Evolutionary conservation across 2,797 vertebrate genomes (phyloP).

Genomic region (Echeneis naucrates): DNA sequence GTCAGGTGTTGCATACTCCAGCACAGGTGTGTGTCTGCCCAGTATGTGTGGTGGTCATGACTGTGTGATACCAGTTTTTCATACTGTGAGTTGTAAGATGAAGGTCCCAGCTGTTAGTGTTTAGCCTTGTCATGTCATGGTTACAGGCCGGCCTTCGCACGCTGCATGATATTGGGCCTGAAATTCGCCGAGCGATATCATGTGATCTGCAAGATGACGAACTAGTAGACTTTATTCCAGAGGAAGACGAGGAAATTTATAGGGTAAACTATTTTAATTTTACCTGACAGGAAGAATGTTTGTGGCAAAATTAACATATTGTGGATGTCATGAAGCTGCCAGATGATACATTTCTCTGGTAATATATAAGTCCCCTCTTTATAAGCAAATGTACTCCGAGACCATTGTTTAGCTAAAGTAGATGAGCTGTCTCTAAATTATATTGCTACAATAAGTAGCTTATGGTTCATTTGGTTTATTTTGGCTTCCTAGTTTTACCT

Average conservation of each 20-base stretch:
- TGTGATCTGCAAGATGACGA: constrained; percentile 99
- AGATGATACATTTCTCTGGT: constrained; percentile 24
- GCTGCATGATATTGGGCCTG: constrained; percentile 99
- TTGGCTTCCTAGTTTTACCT: constrained; percentile 57
- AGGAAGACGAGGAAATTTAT: constrained; percentile 98
- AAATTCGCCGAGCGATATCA: constrained; percentile 99
- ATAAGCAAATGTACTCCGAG: constrained; percentile 29
- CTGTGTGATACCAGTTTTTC: constrained; percentile 59
- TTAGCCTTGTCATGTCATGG: constrained; percentile 85
- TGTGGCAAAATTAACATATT: constrained; percentile 43
- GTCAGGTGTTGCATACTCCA: constrained; percentile 68
- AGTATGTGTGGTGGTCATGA: constrained; percentile 68
- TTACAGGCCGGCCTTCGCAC: constrained; percentile 99
- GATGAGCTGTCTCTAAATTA: constrained; percentile 22
- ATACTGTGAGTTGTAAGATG: constrained; percentile 67
- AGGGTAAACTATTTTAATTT: constrained; percentile 91
- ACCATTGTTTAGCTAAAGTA: constrained; percentile 41
- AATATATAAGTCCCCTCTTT: constrained; percentile 19
- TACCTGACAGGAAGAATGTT: constrained; percentile 65
- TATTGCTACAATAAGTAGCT: constrained; percentile 33
- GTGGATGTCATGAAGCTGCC: constrained; percentile 30
- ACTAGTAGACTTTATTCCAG: constrained; percentile 95
- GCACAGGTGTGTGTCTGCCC: constrained; percentile 63
- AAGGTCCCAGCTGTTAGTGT: constrained; percentile 62
- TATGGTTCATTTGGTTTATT: constrained; percentile 49